Percentiles rank a stretch among this genome's conserved stretches.
Evolutionary conservation across 2,797 vertebrate genomes (phyloP).

Genomic region (Protonibea diacanthus): DNA sequence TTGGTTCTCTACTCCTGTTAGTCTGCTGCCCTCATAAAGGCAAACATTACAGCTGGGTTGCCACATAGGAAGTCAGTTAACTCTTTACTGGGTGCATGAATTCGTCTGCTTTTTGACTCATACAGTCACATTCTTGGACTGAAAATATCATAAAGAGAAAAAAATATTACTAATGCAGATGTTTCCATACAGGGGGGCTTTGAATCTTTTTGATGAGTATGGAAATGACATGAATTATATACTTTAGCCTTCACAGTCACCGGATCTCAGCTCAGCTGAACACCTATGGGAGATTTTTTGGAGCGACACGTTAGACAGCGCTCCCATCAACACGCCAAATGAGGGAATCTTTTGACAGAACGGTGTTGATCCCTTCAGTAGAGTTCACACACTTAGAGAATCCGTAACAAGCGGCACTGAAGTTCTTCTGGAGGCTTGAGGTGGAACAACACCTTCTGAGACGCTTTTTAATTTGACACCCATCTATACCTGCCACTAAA

Average conservation of each 20-base stretch:
- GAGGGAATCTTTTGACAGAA: neutral
- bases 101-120: neutral
- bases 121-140: neutral
- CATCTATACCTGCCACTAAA: slow-evolving; percentile 1
- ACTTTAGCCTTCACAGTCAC: neutral
- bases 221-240: neutral
- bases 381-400: neutral
- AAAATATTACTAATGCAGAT: neutral
- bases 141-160: neutral
- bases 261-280: neutral
- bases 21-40: neutral
- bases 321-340: neutral
- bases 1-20: slow-evolving; percentile 20
- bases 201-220: neutral
- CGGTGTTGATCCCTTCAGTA: neutral
- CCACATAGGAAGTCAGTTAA: neutral
- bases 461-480: neutral
- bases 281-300: neutral
- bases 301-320: neutral
- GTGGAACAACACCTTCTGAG: neutral
- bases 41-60: neutral
- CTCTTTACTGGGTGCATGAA: neutral
- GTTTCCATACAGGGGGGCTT: neutral
- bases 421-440: neutral
- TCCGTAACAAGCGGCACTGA: neutral